These are phyloP conservation scores for Sipha maydis DNA, from an alignment of 2,888 invertebrate species.

Conservation along the genomic window DNA sequence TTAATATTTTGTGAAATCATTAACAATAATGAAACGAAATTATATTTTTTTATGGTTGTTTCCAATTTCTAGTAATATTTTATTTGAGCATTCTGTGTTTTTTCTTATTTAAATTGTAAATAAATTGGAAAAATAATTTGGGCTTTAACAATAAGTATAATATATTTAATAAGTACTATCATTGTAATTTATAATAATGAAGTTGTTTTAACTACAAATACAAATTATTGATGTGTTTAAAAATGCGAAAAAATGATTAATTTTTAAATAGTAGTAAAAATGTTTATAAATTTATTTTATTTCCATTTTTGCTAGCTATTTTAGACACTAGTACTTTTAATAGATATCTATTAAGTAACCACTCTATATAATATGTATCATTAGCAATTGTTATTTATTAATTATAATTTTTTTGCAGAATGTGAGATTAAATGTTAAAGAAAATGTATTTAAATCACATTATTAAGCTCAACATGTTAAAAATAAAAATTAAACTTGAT, in stretches of 20 bases:
- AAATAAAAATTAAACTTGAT: slow-evolving; percentile 7
- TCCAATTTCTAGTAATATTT: slow-evolving; percentile 33
- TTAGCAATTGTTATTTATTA: slow-evolving; percentile 37
- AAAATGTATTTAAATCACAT: slow-evolving; percentile 13
- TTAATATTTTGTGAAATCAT: slow-evolving; percentile 32
- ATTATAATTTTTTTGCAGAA: slow-evolving; percentile 32
- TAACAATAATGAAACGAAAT: slow-evolving; percentile 29
- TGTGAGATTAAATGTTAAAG: slow-evolving; percentile 4
- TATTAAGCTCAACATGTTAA: slow-evolving; percentile 46
- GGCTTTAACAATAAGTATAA: slow-evolving; percentile 43
- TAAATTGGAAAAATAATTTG: slow-evolving; percentile 43
- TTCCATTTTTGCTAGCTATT: slow-evolving; percentile 22
- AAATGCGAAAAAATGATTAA: background rate
- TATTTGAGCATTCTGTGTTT: background rate
- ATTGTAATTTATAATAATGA: slow-evolving; percentile 14
- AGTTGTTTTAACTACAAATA: slow-evolving; percentile 24
- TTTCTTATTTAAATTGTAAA: slow-evolving; percentile 46
- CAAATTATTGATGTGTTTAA: slow-evolving; percentile 26
- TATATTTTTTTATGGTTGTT: slow-evolving; percentile 51
- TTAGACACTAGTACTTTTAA: slow-evolving; percentile 17
- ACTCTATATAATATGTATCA: slow-evolving; percentile 28
- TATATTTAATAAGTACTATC: slow-evolving; percentile 23
- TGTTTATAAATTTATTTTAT: slow-evolving; percentile 1
- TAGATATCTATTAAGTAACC: background rate
- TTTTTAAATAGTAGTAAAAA: background rate